These are phyloP conservation scores for Trichopria drosophilae DNA, from an alignment of 2,888 invertebrate genomes.

Conservation along the genomic window DNA sequence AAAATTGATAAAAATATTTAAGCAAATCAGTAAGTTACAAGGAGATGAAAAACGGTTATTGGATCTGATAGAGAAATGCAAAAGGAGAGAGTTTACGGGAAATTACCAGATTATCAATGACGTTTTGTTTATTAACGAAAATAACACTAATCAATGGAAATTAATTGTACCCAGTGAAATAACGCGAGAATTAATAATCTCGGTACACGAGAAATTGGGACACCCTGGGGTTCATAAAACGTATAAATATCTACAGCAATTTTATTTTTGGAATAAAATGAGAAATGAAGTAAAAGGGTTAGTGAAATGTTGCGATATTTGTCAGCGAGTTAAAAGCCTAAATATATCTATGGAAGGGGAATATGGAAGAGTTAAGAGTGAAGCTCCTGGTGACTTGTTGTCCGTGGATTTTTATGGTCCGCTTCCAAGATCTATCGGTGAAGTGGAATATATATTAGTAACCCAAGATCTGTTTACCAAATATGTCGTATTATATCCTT, in stretches of 20 bases:
- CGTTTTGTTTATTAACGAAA: too few species aligned
- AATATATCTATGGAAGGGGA: conserved; percentile 5
- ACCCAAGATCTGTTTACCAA: conserved; percentile 6
- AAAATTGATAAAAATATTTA: too few species aligned
- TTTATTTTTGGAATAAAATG: conserved; percentile 2
- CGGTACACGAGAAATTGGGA: too few species aligned
- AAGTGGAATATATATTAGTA: conserved; percentile 8
- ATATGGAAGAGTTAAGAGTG: background rate
- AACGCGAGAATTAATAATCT: too few species aligned
- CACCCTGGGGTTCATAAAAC: too few species aligned
- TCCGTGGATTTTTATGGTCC: conserved; percentile 19
- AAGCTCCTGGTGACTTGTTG: conserved; percentile 6
- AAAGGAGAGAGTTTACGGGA: too few species aligned
- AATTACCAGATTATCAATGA: too few species aligned
- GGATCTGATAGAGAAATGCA: too few species aligned
- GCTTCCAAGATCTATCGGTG: conserved; percentile 4
- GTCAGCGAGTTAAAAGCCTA: conserved; percentile 1
- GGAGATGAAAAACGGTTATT: too few species aligned
- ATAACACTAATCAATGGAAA: too few species aligned
- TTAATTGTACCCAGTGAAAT: too few species aligned
- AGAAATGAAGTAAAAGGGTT: background rate
- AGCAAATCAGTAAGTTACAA: too few species aligned
- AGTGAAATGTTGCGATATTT: background rate
- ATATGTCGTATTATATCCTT: conserved; percentile 7
- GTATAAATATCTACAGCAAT: background rate